phyloP scores from a whole-genome alignment of 92 coral and sea anemone genomes.

The Heliopora coerulea region DNA sequence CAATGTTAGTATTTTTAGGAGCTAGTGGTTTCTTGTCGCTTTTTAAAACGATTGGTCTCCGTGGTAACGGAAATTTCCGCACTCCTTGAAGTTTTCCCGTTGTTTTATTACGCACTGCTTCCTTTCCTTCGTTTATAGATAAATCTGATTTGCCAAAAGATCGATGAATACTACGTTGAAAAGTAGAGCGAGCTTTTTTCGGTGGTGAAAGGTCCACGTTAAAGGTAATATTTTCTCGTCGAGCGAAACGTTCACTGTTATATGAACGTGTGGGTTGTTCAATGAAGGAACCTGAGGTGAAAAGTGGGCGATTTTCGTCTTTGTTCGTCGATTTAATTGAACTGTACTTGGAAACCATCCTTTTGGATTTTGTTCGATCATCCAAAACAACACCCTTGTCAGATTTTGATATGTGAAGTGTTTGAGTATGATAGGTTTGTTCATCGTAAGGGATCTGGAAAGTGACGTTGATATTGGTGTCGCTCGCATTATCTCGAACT shows the following conservation, averaged over 20 bases:
- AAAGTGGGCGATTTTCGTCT: conserved; percentile 19
- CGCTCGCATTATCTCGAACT: conserved; percentile 31
- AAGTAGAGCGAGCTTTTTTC: conserved; percentile 38
- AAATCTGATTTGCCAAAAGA: background rate
- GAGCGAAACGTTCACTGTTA: conserved; percentile 17
- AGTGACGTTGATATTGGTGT: conserved; percentile 36
- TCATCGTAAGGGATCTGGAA: conserved; percentile 45
- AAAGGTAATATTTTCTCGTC: conserved; percentile 73
- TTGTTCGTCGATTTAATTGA: conserved; percentile 26
- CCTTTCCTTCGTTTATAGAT: background rate
- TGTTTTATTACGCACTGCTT: background rate
- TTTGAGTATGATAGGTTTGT: conserved; percentile 23
- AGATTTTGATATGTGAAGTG: conserved; percentile 54
- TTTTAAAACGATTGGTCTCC: conserved; percentile 3
- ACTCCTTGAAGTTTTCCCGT: conserved; percentile 14
- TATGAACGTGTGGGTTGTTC: background rate
- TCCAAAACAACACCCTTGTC: conserved; percentile 55
- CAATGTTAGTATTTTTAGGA: background rate
- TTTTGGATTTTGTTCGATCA: conserved; percentile 18
- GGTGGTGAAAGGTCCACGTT: conserved; percentile 79
- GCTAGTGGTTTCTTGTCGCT: conserved; percentile 21
- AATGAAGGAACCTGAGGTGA: background rate
- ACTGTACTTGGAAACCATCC: conserved; percentile 45
- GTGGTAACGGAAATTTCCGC: conserved; percentile 21
- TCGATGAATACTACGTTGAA: conserved; percentile 12